These are phyloP conservation scores for Enteromius fasciolatus DNA, from an alignment of 2,797 vertebrate genomes.

Conservation along the genomic window DNA sequence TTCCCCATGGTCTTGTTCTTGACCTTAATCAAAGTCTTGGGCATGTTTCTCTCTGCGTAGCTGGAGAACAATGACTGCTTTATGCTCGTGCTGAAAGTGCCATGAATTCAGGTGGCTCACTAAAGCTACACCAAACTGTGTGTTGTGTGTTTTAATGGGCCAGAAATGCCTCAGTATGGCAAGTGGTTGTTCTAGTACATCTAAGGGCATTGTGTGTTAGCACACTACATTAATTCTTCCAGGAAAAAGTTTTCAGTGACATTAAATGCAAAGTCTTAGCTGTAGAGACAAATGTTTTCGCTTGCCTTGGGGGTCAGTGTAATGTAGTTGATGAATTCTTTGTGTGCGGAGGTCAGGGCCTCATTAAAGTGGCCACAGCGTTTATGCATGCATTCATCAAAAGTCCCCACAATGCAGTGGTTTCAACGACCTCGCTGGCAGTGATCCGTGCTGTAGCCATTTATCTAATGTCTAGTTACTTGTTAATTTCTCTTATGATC, in stretches of 20 bases:
- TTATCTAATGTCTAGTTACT: slow-evolving; percentile 48
- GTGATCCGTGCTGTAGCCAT: not conserved
- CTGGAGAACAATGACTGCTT: slow-evolving; percentile 23
- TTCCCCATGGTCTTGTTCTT: slow-evolving; percentile 23
- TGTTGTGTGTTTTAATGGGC: slow-evolving; percentile 7
- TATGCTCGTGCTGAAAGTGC: slow-evolving; percentile 19
- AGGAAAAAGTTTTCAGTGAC: not conserved
- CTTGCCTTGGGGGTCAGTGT: not conserved
- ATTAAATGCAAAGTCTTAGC: slow-evolving; percentile 6
- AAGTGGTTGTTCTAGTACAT: slow-evolving; percentile 5
- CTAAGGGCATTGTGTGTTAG: not conserved
- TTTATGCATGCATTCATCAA: slow-evolving; percentile 9
- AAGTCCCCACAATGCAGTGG: slow-evolving; percentile 15
- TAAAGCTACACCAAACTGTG: slow-evolving; percentile 7
- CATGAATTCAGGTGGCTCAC: slow-evolving; percentile 13
- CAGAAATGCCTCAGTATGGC: not conserved
- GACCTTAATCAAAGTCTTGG: slow-evolving; percentile 46
- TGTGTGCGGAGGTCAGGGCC: slow-evolving; percentile 19
- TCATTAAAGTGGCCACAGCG: slow-evolving; percentile 1
- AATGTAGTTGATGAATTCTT: slow-evolving; percentile 16
- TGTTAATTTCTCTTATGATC: slow-evolving; percentile 13
- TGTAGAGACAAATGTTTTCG: slow-evolving; percentile 12
- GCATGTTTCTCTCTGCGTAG: slow-evolving; percentile 29
- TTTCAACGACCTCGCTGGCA: slow-evolving; percentile 27
- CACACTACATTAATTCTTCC: not conserved